phyloP scores from a whole-genome alignment of 2,797 vertebrate genomes.

The Peromyscus eremicus region DNA sequence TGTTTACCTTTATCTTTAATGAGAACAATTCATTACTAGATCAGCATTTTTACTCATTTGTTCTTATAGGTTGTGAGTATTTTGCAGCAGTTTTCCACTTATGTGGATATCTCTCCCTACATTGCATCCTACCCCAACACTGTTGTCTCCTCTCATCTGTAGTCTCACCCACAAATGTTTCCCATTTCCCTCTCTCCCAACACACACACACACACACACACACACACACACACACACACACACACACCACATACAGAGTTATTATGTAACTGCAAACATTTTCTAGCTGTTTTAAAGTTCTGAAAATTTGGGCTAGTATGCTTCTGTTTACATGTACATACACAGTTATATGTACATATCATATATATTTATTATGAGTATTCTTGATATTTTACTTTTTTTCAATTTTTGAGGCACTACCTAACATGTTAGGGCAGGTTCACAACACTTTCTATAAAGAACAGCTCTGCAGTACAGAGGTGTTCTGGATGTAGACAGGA shows the following conservation, averaged over 20 bases:
- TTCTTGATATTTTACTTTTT: slow-evolving; percentile 62
- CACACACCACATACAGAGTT: neutral
- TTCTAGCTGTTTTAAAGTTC: slow-evolving; percentile 45
- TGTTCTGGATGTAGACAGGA: neutral
- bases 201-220: neutral
- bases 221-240: neutral
- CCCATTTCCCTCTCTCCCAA: neutral
- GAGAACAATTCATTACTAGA: slow-evolving; percentile 76
- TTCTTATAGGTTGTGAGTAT: slow-evolving; percentile 76
- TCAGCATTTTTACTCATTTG: slow-evolving; percentile 78
- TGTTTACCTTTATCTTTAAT: slow-evolving; percentile 80
- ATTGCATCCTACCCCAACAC: neutral
- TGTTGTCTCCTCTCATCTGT: neutral
- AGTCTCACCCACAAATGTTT: neutral
- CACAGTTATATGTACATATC: neutral
- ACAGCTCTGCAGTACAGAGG: slow-evolving; percentile 43
- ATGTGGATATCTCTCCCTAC: neutral
- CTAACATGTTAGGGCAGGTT: neutral
- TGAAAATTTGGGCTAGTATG: slow-evolving; percentile 26
- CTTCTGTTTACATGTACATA: neutral
- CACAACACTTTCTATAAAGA: neutral
- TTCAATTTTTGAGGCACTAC: neutral
- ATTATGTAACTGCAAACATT: slow-evolving; percentile 31
- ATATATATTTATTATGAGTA: neutral
- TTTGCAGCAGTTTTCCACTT: slow-evolving; percentile 29